Base-by-base conservation (phyloP, 1,140 invertebrate species). In the Doryteuthis pealeii region DNA sequence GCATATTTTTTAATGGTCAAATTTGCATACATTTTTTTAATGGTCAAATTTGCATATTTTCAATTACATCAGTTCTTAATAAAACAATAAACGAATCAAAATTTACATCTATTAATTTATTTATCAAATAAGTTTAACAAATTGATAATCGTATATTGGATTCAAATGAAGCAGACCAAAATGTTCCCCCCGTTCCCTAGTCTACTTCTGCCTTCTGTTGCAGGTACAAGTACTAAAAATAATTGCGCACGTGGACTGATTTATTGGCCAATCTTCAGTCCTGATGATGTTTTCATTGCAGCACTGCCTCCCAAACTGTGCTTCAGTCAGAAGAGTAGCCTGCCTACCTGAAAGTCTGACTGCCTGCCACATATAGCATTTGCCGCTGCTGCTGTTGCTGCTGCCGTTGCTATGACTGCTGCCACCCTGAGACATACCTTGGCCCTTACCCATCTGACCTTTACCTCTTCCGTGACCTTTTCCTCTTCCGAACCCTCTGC, bases 151-250 rank as follows among this genome's bases (percentile, higher is more conserved):
- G n/a, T n/a, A n/a, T n/a, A 40, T 5, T 40, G 35, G 35, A 40
- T 40, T 40, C 35, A 40, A n/a, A 28, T 62, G 26, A 62, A 62
- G 54, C 54, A 62, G 54, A 62, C 54, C 54, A 22, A 62, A 62
- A 62, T n/a, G 54, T 62, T 62, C 18, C 18, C 54, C 18, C 35
- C 10, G 3, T 40, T 40, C 35, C 35, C 10, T 40, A 3, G 3
- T 40, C 10, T 40, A 5, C 35, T 40, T 10, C 35, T 40, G n/a
- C n/a, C 35, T 40, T 40, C 35, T 5, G 35, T 10, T 40, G 35
- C 10, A 40, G 10, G n/a, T n/a, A n/a, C n/a, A n/a, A n/a, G n/a
- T n/a, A n/a, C n/a, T n/a, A 40, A 40, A 40, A 10, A 40, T 40
- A 3, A 40, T n/a, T 15, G 22, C 22, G 45, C 45, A 49, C 45